Conservation (phyloP, 1,140 invertebrate species). For the Polypedilum vanderplanki region DNA sequence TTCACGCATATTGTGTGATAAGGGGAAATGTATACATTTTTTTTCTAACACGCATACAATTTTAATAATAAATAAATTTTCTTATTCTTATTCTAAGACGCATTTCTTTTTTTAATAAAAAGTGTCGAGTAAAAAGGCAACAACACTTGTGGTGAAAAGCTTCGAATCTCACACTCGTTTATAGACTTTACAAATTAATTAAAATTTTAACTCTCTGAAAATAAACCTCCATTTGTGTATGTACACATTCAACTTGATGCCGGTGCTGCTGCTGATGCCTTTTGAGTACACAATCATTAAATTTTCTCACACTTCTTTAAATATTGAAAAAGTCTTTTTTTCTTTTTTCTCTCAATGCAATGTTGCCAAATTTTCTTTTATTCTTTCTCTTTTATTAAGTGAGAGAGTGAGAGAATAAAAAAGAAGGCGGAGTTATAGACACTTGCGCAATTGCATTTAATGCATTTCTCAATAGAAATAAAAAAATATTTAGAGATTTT, state of each 20-base stretch:
- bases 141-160: constrained; percentile 2
- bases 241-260: background rate
- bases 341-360: background rate
- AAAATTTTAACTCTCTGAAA: background rate
- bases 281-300: background rate
- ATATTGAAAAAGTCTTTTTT: background rate
- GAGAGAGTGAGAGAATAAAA: background rate
- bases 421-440: background rate
- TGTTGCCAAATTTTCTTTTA: background rate
- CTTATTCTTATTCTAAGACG: background rate
- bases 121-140: background rate
- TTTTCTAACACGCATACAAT: background rate
- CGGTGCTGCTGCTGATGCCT: background rate
- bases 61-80: background rate
- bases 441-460: background rate
- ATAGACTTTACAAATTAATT: constrained; percentile 14
- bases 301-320: constrained; percentile 13
- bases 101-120: background rate
- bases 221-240: background rate
- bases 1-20: background rate
- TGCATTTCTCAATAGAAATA: background rate
- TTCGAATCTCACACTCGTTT: background rate
- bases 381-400: background rate
- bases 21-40: background rate
- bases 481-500: background rate